Evolutionary conservation across 1,140 invertebrate genomes (phyloP).

Genomic region (Paramacrobiotus metropolitanus): DNA sequence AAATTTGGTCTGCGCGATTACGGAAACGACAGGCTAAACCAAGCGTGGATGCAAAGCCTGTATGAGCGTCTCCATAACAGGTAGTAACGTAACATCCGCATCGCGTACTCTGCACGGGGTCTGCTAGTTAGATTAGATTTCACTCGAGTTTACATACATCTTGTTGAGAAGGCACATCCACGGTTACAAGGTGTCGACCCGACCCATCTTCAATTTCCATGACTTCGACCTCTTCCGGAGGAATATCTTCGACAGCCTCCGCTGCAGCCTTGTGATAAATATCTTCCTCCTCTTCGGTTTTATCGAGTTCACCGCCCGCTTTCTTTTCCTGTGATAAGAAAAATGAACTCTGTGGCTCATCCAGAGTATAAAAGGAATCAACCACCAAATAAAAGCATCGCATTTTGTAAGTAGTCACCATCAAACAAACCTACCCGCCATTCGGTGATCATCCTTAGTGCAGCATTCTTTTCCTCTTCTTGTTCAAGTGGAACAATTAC

Average conservation of each 20-base stretch:
- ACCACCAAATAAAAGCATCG: no score
- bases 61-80: no score
- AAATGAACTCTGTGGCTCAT: no score
- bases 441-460: constrained; percentile 10
- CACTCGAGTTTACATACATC: constrained; percentile 29
- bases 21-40: no score
- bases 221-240: constrained; percentile 1
- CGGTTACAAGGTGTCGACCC: constrained; percentile 16
- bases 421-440: constrained; percentile 10
- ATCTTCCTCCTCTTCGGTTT: constrained; percentile 17
- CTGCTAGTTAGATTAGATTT: no score
- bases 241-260: neutral
- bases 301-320: constrained; percentile 5
- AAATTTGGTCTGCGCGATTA: no score
- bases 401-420: neutral
- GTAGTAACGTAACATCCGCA: no score
- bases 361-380: no score
- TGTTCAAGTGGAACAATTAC: constrained; percentile 66
- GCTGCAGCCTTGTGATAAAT: neutral
- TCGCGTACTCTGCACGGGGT: no score
- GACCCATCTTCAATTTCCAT: constrained; percentile 8
- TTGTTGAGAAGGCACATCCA: constrained; percentile 59
- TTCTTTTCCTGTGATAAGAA: constrained; percentile 6
- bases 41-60: no score
- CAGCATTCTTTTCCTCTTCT: constrained; percentile 39